Evolutionary conservation across 2,113 vertebrate species (phyloP).

Genomic region (Microtus montanus): DNA sequence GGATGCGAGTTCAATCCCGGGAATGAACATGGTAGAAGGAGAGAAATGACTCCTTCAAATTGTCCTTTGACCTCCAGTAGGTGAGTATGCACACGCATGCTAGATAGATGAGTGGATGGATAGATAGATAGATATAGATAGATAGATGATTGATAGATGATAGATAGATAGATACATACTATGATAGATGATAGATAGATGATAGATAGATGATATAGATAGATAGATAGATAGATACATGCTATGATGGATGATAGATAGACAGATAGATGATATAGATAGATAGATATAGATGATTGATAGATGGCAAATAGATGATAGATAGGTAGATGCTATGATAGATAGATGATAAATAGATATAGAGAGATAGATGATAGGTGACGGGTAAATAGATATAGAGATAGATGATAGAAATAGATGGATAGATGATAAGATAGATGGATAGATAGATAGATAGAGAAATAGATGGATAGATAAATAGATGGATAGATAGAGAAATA

Average conservation of each 20-base stretch:
- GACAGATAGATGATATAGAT: no score
- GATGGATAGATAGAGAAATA: not conserved
- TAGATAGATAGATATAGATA: not conserved
- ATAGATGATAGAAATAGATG: not conserved
- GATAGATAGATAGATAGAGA: not conserved
- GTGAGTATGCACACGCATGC: no score
- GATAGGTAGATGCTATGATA: not conserved
- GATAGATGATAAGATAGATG: not conserved
- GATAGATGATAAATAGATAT: not conserved
- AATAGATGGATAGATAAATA: not conserved
- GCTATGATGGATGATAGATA: not conserved
- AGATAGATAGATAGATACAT: not conserved
- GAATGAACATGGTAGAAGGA: not conserved
- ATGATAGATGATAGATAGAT: not conserved
- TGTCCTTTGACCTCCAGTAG: not conserved
- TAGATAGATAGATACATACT: no score
- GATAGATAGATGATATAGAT: no score
- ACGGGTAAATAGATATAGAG: not conserved
- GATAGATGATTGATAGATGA: not conserved
- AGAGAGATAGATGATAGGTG: not conserved
- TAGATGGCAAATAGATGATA: no score
- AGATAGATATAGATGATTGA: not conserved
- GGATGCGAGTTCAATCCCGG: not conserved
- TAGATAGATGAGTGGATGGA: not conserved
- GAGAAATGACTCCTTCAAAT: no score